Evolutionary conservation across 2,797 vertebrate genomes (phyloP), one percentile per base, ranked within the genome.

Genomic region (Linurgus olivaceus): DNA sequence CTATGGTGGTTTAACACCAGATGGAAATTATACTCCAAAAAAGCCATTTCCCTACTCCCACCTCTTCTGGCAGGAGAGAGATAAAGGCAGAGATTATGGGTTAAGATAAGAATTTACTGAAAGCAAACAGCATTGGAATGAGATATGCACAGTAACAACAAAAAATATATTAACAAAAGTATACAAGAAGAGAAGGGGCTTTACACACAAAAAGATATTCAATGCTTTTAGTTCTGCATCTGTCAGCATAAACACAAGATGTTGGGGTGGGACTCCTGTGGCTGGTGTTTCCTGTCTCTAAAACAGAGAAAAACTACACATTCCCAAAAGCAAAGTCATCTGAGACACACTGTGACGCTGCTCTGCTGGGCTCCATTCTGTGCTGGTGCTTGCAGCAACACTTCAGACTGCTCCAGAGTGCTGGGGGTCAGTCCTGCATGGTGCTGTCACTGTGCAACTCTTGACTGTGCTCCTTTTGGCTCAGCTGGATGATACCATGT

Each of bases 281-380:
- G 17, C 9, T 47, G 7, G 5, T 47, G 13, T 21, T 61, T 33
- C 17, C 24, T 29, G 29, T 9, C 20, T 20, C 2, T 3, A 54
- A 52, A 40, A 17, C 13, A 61, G 40, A 24, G 19, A 14, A 38
- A 33, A 33, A 29, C 3, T 5, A 38, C 13, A 11, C 13, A 10
- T 29, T 33, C 40, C 29, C 33, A 61, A 68, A 40, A 61, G 24
- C 6, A 7, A 40, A 7, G 20, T 31, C 9, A 21, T 35, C 11
- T 61, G 33, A 45, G 29, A 40, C 4, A 5, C 0, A 0, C 10
- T 7, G 12, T 19, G n/a, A 23, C 0, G 0, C 24, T 33, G 19
- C 72, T 33, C 33, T 54, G 17, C 20, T 52, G 47, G 29, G 33
- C 33, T 61, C 47, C 14, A 7, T 33, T 47, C 63, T 6, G 4